Percentiles rank a stretch among this genome's conserved stretches.
These are phyloP conservation scores for Phengaris alcon DNA, from an alignment of 2,888 invertebrate species.

Conservation along the genomic window DNA sequence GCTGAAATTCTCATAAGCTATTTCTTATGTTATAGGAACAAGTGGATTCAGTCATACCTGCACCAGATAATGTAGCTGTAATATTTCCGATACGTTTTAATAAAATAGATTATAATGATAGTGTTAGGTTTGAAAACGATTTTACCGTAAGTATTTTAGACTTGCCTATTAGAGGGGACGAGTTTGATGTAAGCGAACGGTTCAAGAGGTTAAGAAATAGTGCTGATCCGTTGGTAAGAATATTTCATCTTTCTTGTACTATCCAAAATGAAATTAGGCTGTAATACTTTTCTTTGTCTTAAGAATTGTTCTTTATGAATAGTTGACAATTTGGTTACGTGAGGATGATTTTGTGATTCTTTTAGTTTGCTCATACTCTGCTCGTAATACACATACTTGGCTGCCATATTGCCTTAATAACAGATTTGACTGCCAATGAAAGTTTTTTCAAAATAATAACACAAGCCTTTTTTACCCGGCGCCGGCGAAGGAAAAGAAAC, in stretches of 20 bases:
- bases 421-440: too few relatives aligned
- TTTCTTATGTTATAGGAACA: conserved; percentile 44
- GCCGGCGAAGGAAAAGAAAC: too few relatives aligned
- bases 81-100: conserved; percentile 54
- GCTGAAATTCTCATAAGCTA: conserved; percentile 22
- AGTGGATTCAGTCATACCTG: conserved; percentile 39
- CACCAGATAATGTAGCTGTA: conserved; percentile 55
- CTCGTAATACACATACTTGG: too few relatives aligned
- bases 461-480: too few relatives aligned
- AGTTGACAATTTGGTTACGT: too few relatives aligned
- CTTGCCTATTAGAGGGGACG: conserved; percentile 55
- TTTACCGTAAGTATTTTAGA: conserved; percentile 73
- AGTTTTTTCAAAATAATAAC: too few relatives aligned
- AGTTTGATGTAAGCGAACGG: conserved; percentile 47
- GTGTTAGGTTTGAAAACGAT: conserved; percentile 58
- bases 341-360: too few relatives aligned
- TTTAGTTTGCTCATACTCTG: too few relatives aligned
- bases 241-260: neutral
- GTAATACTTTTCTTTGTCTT: too few relatives aligned
- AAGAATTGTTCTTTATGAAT: too few relatives aligned
- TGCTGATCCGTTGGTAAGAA: conserved; percentile 67
- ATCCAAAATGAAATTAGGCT: too few relatives aligned
- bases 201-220: conserved; percentile 56
- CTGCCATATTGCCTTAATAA: too few relatives aligned
- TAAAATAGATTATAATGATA: conserved; percentile 39